These are phyloP conservation scores for Eilema caniola DNA, from an alignment of 2,888 invertebrate species.

Conservation along the genomic window DNA sequence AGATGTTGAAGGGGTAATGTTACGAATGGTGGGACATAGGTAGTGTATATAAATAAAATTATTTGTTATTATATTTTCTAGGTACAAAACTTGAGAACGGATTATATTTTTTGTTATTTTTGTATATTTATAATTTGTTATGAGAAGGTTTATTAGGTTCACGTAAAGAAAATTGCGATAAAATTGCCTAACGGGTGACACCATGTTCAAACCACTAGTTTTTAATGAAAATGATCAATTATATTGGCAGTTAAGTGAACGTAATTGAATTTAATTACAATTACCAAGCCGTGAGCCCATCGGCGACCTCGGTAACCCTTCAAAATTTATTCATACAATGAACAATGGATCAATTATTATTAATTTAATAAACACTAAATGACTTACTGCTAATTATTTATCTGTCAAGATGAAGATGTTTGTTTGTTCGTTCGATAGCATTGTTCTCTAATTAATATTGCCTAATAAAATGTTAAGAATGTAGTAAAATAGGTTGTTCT, in stretches of 20 bases:
- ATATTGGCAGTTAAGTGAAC: constrained; percentile 12
- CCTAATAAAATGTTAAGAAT: not conserved
- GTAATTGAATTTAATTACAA: constrained; percentile 32
- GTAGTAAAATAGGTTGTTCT: not conserved
- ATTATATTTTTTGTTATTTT: not conserved
- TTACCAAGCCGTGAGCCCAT: constrained; percentile 27
- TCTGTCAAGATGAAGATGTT: not conserved
- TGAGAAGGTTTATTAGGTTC: not conserved
- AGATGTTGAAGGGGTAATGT: not conserved
- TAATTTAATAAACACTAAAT: not conserved
- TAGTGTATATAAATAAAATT: not conserved
- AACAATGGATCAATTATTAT: not conserved
- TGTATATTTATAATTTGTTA: too few species aligned
- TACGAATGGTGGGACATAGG: not conserved
- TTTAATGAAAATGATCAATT: not conserved
- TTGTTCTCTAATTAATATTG: not conserved
- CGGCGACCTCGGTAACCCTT: constrained; percentile 27
- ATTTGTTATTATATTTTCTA: too few species aligned
- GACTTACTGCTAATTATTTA: not conserved
- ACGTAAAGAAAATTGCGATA: too few species aligned
- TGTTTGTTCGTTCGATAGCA: not conserved
- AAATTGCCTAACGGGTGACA: too few species aligned
- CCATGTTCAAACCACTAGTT: not conserved
- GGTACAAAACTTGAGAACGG: not conserved
- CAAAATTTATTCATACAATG: constrained; percentile 7